Evolutionary conservation across 2,888 invertebrate species (phyloP).

Genomic region (Cylindroiulus punctatus): DNA sequence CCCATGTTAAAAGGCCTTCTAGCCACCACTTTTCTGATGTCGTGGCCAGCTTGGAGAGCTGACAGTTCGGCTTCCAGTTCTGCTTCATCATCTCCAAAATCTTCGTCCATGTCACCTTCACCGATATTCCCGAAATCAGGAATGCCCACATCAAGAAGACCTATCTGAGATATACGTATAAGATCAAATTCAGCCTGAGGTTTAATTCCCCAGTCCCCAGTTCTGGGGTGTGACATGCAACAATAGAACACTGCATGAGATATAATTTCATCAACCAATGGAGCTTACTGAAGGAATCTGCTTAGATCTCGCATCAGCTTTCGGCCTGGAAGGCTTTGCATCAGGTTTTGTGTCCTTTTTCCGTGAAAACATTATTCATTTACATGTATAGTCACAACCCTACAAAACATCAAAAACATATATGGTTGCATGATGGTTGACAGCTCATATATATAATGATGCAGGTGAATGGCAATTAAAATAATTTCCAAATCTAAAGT

Average conservation of each 20-base stretch:
- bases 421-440: too few species aligned
- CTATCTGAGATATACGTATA: slow-evolving; percentile 79
- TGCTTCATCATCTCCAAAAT: slow-evolving; percentile 72
- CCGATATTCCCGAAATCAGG: slow-evolving; percentile 64
- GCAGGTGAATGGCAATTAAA: background rate
- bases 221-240: background rate
- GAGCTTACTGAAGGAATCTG: background rate
- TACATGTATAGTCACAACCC: background rate
- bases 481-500: background rate
- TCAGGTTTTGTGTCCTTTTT: slow-evolving; percentile 3
- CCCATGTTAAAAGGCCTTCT: slow-evolving; percentile 31
- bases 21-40: slow-evolving; percentile 57
- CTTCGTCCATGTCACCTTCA: slow-evolving; percentile 68
- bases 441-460: background rate
- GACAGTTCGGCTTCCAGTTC: slow-evolving; percentile 89
- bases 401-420: too few species aligned
- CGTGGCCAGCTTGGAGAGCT: slow-evolving; percentile 70
- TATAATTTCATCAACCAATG: background rate
- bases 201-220: too few species aligned
- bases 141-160: slow-evolving; percentile 74
- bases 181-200: too few species aligned
- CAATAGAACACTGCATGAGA: background rate
- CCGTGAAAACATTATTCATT: slow-evolving; percentile 14
- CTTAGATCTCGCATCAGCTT: background rate
- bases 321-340: background rate